These are phyloP conservation scores for Polyommatus icarus DNA, from an alignment of 2,888 invertebrate species.

Conservation along the genomic window DNA sequence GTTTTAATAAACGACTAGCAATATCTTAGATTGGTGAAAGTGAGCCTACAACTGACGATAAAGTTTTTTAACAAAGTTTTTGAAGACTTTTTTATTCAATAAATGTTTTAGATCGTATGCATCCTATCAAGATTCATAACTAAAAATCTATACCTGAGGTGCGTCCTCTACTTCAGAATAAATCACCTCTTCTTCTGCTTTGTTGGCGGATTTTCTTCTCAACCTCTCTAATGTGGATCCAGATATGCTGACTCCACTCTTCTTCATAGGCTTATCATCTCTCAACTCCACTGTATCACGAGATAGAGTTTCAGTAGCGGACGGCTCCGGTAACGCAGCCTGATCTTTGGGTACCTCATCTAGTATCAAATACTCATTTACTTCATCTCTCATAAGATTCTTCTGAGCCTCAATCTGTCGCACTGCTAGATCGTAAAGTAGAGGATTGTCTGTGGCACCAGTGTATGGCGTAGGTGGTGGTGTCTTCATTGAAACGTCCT, in stretches of 20 bases:
- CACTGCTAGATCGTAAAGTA: conserved; percentile 47
- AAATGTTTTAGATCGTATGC: not conserved
- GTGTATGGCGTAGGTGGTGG: conserved; percentile 49
- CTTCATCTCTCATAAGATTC: conserved; percentile 49
- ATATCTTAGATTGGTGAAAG: not conserved
- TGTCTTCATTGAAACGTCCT: conserved; percentile 41
- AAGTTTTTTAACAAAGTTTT: not conserved
- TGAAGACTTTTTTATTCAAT: not conserved
- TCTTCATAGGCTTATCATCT: conserved; percentile 34
- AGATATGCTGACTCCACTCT: conserved; percentile 37
- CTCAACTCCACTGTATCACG: conserved; percentile 35
- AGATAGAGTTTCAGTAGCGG: conserved; percentile 51
- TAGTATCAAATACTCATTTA: conserved; percentile 58
- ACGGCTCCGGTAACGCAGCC: conserved; percentile 62
- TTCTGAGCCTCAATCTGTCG: conserved; percentile 47
- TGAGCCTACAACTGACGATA: not conserved
- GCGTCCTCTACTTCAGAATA: conserved; percentile 67
- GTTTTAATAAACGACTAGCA: too few relatives aligned
- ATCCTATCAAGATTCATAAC: not conserved
- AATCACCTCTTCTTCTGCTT: conserved; percentile 56
- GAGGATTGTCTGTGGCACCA: conserved; percentile 45
- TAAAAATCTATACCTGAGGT: conserved; percentile 58
- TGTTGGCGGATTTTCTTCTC: conserved; percentile 37
- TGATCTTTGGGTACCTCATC: conserved; percentile 60
- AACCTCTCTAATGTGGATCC: conserved; percentile 40